Percentiles rank a stretch among this genome's conserved stretches.
These are phyloP conservation scores for Neuroterus valhalla DNA, from an alignment of 1,140 invertebrate species.

Conservation along the genomic window DNA sequence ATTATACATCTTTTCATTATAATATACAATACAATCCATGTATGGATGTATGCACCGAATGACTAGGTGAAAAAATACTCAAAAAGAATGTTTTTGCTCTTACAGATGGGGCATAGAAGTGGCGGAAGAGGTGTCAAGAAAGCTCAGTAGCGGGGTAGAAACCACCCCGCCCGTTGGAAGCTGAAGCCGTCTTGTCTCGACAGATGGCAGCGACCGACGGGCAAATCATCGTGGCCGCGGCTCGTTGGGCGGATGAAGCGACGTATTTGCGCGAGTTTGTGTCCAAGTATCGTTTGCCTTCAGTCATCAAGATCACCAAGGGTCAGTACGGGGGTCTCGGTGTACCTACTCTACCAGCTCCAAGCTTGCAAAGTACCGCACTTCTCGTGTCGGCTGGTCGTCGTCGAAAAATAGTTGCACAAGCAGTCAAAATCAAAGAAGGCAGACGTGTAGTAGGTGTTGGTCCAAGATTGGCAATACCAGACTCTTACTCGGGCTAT, in stretches of 20 bases:
- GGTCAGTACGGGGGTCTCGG: slow-evolving; percentile 93
- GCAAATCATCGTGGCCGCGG: slow-evolving; percentile 88
- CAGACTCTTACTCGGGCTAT: slow-evolving; percentile 92
- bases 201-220: slow-evolving; percentile 88
- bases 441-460: slow-evolving; percentile 84
- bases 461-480: slow-evolving; percentile 90
- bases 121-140: slow-evolving; percentile 36
- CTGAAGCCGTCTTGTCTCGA: slow-evolving; percentile 40
- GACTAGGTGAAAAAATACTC: too few species aligned
- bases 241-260: slow-evolving; percentile 88
- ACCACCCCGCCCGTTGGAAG: slow-evolving; percentile 44
- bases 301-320: slow-evolving; percentile 92
- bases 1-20: too few species aligned
- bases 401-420: slow-evolving; percentile 89
- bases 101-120: slow-evolving; percentile 62
- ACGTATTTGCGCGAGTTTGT: slow-evolving; percentile 87
- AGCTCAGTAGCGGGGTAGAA: slow-evolving; percentile 38
- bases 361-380: slow-evolving; percentile 88
- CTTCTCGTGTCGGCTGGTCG: slow-evolving; percentile 89
- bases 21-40: too few species aligned
- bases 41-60: too few species aligned
- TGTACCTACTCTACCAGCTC: slow-evolving; percentile 88
- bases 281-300: slow-evolving; percentile 85
- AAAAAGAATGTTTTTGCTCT: slow-evolving; percentile 35
- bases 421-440: slow-evolving; percentile 94